phyloP scores from a whole-genome alignment of 2,113 vertebrate species.

The Dicaeum eximium region DNA sequence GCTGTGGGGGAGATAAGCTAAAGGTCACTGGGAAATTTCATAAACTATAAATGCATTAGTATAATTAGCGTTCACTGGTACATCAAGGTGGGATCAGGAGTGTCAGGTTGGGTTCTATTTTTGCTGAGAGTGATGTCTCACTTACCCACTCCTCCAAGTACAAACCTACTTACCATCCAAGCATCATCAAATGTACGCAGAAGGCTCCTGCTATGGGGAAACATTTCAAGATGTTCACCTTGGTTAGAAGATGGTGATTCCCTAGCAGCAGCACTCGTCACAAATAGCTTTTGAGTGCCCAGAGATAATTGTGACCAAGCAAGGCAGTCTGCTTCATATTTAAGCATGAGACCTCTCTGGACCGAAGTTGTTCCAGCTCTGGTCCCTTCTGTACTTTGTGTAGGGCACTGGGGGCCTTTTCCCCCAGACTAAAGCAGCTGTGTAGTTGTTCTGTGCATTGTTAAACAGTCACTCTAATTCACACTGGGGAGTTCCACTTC shows the following conservation, averaged over 20 bases:
- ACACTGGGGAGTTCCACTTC: neutral
- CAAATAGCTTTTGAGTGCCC: neutral
- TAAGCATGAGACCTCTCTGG: neutral
- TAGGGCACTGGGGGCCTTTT: neutral
- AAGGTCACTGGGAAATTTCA: conserved; percentile 66
- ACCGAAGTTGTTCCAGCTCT: neutral
- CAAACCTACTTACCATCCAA: conserved; percentile 29
- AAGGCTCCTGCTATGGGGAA: neutral
- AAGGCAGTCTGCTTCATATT: neutral
- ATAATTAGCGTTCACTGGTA: conserved; percentile 52
- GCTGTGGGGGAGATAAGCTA: conserved; percentile 60
- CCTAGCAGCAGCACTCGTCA: neutral
- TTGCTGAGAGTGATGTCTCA: conserved; percentile 48
- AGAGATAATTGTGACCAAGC: neutral
- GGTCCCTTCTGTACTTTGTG: neutral
- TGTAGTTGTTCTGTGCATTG: neutral
- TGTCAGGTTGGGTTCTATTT: conserved; percentile 50
- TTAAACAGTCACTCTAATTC: neutral
- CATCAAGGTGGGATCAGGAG: conserved; percentile 53
- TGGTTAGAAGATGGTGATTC: neutral
- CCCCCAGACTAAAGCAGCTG: neutral
- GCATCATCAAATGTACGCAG: neutral
- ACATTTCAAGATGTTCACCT: neutral
- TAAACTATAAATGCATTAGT: conserved; percentile 59
- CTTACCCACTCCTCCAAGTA: conserved; percentile 53